Evolutionary conservation across 2,888 invertebrate genomes (phyloP).

Genomic region (Drosophila putrida): DNA sequence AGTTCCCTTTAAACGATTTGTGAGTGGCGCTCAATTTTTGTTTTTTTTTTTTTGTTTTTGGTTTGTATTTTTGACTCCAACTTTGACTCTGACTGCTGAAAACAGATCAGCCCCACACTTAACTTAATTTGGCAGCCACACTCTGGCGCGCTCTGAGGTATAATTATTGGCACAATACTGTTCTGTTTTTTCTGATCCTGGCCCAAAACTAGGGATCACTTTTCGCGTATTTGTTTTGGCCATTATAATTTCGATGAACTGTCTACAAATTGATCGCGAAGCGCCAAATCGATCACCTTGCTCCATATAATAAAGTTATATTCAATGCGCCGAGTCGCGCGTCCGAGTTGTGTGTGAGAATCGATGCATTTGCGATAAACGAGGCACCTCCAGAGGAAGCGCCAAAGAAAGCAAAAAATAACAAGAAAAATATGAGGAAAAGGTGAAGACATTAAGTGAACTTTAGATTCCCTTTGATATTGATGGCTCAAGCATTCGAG

Average conservation of each 20-base stretch:
- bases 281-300: slow-evolving; percentile 86
- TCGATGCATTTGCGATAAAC: slow-evolving; percentile 63
- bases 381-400: slow-evolving; percentile 50
- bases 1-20: slow-evolving; percentile 76
- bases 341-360: slow-evolving; percentile 61
- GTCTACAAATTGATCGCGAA: slow-evolving; percentile 84
- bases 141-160: slow-evolving; percentile 67
- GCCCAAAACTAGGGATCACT: slow-evolving; percentile 35
- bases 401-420: slow-evolving; percentile 1
- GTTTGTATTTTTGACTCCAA: slow-evolving; percentile 13
- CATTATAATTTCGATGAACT: slow-evolving; percentile 74
- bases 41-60: slow-evolving; percentile 14
- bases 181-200: slow-evolving; percentile 17
- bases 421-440: slow-evolving; percentile 9
- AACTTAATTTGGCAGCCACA: slow-evolving; percentile 85
- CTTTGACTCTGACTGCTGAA: slow-evolving; percentile 64
- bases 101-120: slow-evolving; percentile 83
- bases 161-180: slow-evolving; percentile 82
- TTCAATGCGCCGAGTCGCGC: slow-evolving; percentile 53
- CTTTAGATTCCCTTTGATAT: slow-evolving; percentile 38
- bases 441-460: slow-evolving; percentile 47
- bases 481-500: slow-evolving; percentile 19
- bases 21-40: slow-evolving; percentile 57
- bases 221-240: slow-evolving; percentile 71
- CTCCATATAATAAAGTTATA: slow-evolving; percentile 71